Evolutionary conservation across 2,797 vertebrate species (phyloP), one percentile per base, ranked within the genome.

Genomic region (Schizothorax lantsangensis): DNA sequence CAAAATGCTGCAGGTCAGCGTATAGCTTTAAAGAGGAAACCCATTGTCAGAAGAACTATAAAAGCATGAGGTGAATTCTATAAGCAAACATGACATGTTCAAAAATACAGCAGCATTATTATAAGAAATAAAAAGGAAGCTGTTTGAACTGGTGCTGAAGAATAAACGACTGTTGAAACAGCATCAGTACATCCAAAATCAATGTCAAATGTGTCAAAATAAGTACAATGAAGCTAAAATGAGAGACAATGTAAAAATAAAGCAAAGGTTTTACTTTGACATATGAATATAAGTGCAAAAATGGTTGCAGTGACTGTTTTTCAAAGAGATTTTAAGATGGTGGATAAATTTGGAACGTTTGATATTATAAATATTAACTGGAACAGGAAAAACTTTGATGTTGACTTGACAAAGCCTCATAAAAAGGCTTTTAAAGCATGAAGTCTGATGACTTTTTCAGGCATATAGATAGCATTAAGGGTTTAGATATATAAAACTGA

Each of bases 301-400:
- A 12, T 23, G 57, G 10, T 78, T 38, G 3, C 49, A 38, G 74
- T 78, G 52, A 78, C 75, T 15, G 8, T 12, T 15, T 54, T 38
- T n/a, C 75, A 78, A 77, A 23, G 49, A 38, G 30, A 54, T 57
- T 78, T 78, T 38, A 78, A 54, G 75, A 38, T 40, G 33, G 52
- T 78, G 75, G 75, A 38, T 78, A 78, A 15, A 57, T 78, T 78
- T 78, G 75, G 52, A 78, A 38, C 12, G 4, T 57, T 57, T 78
- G 52, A 78, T 57, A 78, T 78, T n/a, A 57, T 78, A 57, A 78
- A 78, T 78, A 38, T 57, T 52, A 78, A 57, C 75, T 78, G 36
- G 54, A n/a, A 78, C 17, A 9, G 49, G 52, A 57, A 40, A 12
- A 8, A 38, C 33, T 57, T 57, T 57, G 33, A 78, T 78, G 52